Base-by-base conservation (phyloP, 2,113 vertebrate species). In the Dolichotis patagonum region DNA sequence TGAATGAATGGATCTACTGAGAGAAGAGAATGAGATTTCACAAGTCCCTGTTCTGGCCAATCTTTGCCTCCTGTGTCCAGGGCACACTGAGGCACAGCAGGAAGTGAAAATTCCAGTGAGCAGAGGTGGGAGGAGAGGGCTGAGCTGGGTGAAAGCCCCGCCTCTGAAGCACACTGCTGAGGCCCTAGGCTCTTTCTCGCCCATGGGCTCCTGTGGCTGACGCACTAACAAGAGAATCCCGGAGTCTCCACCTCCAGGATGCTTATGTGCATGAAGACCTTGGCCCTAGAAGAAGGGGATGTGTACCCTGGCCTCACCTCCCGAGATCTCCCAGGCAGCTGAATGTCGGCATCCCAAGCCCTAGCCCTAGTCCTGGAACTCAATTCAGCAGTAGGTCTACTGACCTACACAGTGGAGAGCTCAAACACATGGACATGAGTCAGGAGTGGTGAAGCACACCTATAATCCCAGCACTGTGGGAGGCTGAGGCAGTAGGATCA, bases 361-460 rank as follows among this genome's bases (percentile, higher is more conserved):
- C 28, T 52, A 2, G 20, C 22, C 46, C 81, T 46, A 17, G 73
- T 49, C 26, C 41, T 77, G 19, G 62, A 87, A 49, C 54, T 89
- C 94, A 85, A 41, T 12, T 73, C 13, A 71, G 46, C 71, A 93
- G n/a, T n/a, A 84, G 77, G 60, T 78, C 35, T 60, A 30, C 69
- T 75, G 30, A 86, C 35, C 49, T 63, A 85, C n/a, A 82, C 30
- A 41, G 52, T 1, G 0, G 8, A 54, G 7, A 77, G 69, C n/a
- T 91, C 81, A 82, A 73, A 12, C 30, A 43, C 80, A 83, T 14
- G 11, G 65, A 52, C 17, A 10, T 30, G 22, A 77, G 26, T 46
- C 73, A 28, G 73, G 73, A 46, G 41, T 46, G n/a, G n/a, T n/a
- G n/a, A n/a, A n/a, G n/a, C n/a, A n/a, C n/a, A n/a, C n/a, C n/a